Evolutionary conservation across 2,113 vertebrate genomes (phyloP).

Genomic region (Seriola dumerili): DNA sequence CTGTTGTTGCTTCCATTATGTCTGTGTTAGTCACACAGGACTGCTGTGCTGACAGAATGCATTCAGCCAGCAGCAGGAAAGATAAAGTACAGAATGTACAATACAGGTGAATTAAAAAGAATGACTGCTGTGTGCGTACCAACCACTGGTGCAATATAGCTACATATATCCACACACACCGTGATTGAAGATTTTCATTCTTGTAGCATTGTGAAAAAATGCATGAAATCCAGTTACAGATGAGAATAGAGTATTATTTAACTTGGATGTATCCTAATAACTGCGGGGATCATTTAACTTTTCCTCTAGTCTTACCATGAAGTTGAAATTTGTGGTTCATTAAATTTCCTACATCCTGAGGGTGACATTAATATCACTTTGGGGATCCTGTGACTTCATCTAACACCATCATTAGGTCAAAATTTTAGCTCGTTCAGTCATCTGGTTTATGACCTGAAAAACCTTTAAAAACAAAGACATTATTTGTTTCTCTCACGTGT

Average conservation of each 20-base stretch:
- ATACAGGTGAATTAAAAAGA: constrained; percentile 8
- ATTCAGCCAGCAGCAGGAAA: background rate
- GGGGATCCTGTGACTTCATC: background rate
- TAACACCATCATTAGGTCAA: background rate
- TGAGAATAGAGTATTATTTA: background rate
- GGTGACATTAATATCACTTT: background rate
- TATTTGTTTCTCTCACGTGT: too few species aligned
- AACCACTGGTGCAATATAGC: background rate
- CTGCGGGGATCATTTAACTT: background rate
- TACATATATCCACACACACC: background rate
- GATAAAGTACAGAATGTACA: background rate
- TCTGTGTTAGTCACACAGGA: background rate
- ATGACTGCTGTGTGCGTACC: background rate
- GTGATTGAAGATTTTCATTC: background rate
- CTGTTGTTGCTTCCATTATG: background rate
- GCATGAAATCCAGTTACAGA: background rate
- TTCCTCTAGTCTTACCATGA: background rate
- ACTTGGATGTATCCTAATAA: background rate
- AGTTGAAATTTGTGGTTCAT: background rate
- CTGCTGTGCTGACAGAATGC: background rate
- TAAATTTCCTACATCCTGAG: background rate
- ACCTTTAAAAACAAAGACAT: too few species aligned
- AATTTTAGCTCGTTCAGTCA: background rate
- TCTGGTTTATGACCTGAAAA: background rate
- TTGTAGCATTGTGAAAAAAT: background rate